phyloP scores from a whole-genome alignment of 2,888 invertebrate genomes.

The Rhopalosiphum nymphaeae region DNA sequence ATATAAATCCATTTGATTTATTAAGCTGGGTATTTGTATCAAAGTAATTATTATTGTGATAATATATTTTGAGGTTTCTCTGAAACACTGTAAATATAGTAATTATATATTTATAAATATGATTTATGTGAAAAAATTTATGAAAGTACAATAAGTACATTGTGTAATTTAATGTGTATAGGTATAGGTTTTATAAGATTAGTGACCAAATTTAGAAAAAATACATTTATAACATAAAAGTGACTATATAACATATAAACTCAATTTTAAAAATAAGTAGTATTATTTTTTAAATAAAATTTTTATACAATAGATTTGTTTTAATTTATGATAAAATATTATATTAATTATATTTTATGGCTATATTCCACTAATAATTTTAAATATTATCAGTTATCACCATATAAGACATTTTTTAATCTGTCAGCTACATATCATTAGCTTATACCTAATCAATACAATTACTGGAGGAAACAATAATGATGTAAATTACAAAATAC shows the following conservation, averaged over 20 bases:
- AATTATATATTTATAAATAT: neutral
- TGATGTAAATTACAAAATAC: neutral
- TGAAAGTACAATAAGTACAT: constrained; percentile 21
- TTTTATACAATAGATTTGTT: constrained; percentile 32
- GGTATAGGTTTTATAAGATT: constrained; percentile 22
- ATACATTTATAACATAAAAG: neutral
- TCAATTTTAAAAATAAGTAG: constrained; percentile 35
- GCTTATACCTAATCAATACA: neutral
- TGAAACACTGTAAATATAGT: constrained; percentile 26
- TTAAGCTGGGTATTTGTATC: constrained; percentile 24
- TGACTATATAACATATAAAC: constrained; percentile 5
- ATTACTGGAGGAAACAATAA: neutral
- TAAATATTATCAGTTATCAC: neutral
- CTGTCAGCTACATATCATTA: neutral
- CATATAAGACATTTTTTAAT: neutral
- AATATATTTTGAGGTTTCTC: constrained; percentile 37
- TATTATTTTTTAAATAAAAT: constrained; percentile 46
- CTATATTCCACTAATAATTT: neutral
- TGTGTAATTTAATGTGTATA: constrained; percentile 39
- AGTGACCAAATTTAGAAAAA: constrained; percentile 25
- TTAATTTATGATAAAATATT: neutral
- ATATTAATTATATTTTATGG: neutral
- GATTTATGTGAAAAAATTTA: constrained; percentile 5
- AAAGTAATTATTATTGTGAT: neutral
- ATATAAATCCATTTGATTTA: neutral